Conservation (phyloP, 2,113 vertebrate species). For the Cyprinus carpio region DNA sequence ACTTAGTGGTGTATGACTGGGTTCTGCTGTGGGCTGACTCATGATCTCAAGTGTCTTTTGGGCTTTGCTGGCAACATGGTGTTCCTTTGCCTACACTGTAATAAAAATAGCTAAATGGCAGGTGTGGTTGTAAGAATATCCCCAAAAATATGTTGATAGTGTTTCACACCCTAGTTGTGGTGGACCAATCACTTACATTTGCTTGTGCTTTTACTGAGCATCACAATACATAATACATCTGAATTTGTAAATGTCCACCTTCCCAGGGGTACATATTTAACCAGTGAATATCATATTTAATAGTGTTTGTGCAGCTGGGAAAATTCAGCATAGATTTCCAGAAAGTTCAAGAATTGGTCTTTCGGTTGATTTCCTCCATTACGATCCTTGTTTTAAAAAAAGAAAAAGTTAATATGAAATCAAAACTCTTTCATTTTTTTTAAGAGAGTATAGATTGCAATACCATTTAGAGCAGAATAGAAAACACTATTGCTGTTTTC, state of each 20-base stretch:
- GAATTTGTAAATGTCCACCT: not conserved
- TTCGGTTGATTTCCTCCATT: not conserved
- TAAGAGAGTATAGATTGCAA: not conserved
- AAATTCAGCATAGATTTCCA: not conserved
- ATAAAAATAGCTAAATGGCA: not conserved
- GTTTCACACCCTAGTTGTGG: not conserved
- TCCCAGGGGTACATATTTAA: not conserved
- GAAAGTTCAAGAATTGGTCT: not conserved
- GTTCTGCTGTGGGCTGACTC: constrained; percentile 62
- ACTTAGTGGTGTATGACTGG: constrained; percentile 50
- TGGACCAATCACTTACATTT: not conserved
- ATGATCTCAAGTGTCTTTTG: constrained; percentile 70
- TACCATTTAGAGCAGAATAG: not conserved
- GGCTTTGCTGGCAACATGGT: constrained; percentile 22
- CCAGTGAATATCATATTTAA: constrained; percentile 8
- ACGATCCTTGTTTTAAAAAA: not conserved
- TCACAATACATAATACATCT: not conserved
- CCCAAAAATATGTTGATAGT: not conserved
- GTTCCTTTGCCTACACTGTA: constrained; percentile 1
- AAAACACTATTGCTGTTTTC: constrained; percentile 20
- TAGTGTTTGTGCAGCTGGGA: constrained; percentile 3
- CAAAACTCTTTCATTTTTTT: not conserved
- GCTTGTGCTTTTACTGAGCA: not conserved
- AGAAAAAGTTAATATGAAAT: not conserved
- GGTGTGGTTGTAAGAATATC: not conserved